Evolutionary conservation across 2,113 vertebrate genomes (phyloP), one percentile per base, ranked within the genome.

Genomic region (Planiliza haematocheilus): DNA sequence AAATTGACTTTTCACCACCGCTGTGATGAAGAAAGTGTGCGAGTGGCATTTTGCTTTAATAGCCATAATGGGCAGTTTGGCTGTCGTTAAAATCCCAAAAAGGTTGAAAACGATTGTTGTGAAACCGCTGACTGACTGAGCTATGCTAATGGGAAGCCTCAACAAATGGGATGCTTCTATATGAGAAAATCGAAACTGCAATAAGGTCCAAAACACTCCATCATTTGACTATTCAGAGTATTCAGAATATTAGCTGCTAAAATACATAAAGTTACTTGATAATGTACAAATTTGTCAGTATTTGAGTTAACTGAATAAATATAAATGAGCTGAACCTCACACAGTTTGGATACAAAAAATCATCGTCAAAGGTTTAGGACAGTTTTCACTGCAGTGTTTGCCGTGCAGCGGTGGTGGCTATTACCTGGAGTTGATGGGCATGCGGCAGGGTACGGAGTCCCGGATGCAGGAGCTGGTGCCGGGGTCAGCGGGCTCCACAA

Each of bases 381-480:
- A 30, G 24, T 30, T 30, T 30, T 30, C 3, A 3, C 24, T 30
- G 24, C 24, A 30, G 24, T 30, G 24, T 30, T 30, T 30, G 24
- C 24, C 5, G 24, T 30, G 24, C 2, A 5, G 24, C 3, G 24
- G 18, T 0, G 24, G 21, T 18, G 21, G 43, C 24, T 2, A 11
- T 21, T 70, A 96, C 96, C 95, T 95, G 88, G 92, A 91, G 92
- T 98, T 98, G 78, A 96, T 86, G 30, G 96, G 96, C 81, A 93
- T 94, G 20, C 96, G 92, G 74, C 97, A 98, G 83, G 97, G 97
- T 2, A 98, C 96, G 0, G 96, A 97, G 89, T 98, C 96, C 9
- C 97, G 92, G 83, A 98, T 97, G 88, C 97, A 98, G 61, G 97
- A 96, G 85, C 96, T 95, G 0, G 96, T 96, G 18, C 95, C 94